phyloP scores from a whole-genome alignment of 2,113 vertebrate genomes.

The Penelope pileata region DNA sequence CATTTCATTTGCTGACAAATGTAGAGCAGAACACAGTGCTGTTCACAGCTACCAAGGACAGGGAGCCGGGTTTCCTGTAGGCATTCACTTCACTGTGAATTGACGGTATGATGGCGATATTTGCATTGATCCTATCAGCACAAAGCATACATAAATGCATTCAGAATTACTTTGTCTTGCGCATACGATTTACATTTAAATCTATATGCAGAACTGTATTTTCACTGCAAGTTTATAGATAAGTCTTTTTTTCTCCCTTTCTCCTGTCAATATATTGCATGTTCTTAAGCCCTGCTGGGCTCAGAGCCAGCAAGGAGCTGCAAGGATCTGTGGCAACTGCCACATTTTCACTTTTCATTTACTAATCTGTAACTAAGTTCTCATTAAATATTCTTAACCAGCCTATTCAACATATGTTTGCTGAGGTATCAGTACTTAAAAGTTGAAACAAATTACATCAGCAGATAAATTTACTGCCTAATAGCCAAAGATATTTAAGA shows the following conservation, averaged over 20 bases:
- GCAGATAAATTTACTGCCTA: conserved; percentile 61
- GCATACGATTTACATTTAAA: conserved; percentile 35
- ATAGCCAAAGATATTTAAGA: conserved; percentile 42
- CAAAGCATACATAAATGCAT: conserved; percentile 58
- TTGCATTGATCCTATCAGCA: conserved; percentile 70
- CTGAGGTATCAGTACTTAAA: conserved; percentile 55
- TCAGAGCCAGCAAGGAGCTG: conserved; percentile 52
- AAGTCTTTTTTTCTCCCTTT: conserved; percentile 11
- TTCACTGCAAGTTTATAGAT: conserved; percentile 49
- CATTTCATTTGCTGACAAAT: conserved; percentile 51
- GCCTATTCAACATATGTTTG: conserved; percentile 70
- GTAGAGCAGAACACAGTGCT: conserved; percentile 37
- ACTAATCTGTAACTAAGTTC: conserved; percentile 71
- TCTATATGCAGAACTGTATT: conserved; percentile 34
- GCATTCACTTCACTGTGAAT: conserved; percentile 66
- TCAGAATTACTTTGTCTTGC: conserved; percentile 63
- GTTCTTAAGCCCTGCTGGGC: conserved; percentile 65
- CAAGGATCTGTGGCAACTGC: conserved; percentile 69
- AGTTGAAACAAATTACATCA: conserved; percentile 67
- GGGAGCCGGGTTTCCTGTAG: conserved; percentile 55
- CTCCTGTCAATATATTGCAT: conserved; percentile 31
- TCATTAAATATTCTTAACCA: conserved; percentile 74
- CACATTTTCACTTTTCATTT: conserved; percentile 72
- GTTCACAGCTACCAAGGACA: conserved; percentile 49
- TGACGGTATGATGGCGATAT: conserved; percentile 51